Percentiles rank a stretch among this genome's conserved stretches.
Conservation (phyloP, 1,140 invertebrate genomes). For the Nasonia vitripennis region DNA sequence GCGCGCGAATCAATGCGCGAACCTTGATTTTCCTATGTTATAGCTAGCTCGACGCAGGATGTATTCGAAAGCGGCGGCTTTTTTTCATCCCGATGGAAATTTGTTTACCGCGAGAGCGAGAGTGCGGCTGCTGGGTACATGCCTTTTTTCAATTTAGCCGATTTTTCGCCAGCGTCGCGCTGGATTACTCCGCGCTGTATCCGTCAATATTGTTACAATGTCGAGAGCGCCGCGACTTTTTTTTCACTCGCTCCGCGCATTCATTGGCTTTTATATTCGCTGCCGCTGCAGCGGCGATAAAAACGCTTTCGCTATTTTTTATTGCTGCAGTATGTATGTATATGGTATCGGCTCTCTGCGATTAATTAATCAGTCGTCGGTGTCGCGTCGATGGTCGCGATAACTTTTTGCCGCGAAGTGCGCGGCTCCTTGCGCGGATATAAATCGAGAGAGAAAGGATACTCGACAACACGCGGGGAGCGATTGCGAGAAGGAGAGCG, state of each 20-base stretch:
- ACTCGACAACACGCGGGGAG: neutral
- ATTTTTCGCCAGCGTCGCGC: too few species aligned
- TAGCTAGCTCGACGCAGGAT: neutral
- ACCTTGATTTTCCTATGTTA: neutral
- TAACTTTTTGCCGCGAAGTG: neutral
- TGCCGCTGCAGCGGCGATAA: too few species aligned
- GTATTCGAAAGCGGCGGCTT: neutral
- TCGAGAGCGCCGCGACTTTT: too few species aligned
- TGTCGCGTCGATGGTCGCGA: neutral
- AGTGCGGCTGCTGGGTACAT: constrained; percentile 4
- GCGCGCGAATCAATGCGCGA: neutral
- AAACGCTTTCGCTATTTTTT: too few species aligned
- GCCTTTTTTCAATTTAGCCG: neutral
- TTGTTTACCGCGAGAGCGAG: too few species aligned
- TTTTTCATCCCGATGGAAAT: too few species aligned
- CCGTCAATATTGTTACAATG: too few species aligned
- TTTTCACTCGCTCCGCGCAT: too few species aligned
- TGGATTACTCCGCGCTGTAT: too few species aligned
- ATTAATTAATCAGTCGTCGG: neutral
- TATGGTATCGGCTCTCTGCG: neutral
- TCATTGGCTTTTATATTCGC: too few species aligned
- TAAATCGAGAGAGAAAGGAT: neutral
- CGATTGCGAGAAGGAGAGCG: too few species aligned
- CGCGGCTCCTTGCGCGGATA: neutral
- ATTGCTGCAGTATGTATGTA: too few species aligned